Conservation (phyloP, 2,888 invertebrate species). For the Limulus polyphemus region DNA sequence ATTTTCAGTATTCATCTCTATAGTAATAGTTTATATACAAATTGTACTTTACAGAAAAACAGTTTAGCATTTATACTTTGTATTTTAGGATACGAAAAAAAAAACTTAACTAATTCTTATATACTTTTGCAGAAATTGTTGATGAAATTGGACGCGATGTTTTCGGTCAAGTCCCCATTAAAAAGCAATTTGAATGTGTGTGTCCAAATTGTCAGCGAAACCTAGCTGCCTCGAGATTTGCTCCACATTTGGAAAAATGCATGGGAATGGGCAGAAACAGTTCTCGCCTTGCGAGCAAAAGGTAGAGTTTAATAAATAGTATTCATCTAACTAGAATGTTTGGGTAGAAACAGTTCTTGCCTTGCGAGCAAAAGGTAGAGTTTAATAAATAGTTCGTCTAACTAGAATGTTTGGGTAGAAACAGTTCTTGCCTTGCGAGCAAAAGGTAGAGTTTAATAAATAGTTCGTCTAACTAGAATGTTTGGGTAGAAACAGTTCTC, state of each 20-base stretch:
- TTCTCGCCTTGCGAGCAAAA: slow-evolving; percentile 71
- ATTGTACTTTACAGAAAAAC: no score
- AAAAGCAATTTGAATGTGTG: slow-evolving; percentile 70
- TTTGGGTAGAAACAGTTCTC: no score
- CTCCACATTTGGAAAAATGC: slow-evolving; percentile 83
- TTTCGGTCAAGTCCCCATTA: slow-evolving; percentile 60
- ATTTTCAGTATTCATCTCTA: no score
- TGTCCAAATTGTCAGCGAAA: slow-evolving; percentile 71
- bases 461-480: no score
- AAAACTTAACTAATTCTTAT: background rate
- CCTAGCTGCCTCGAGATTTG: slow-evolving; percentile 71
- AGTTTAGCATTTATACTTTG: no score
- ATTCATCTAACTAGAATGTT: no score
- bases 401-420: no score
- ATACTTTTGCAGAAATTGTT: slow-evolving; percentile 39
- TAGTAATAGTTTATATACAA: no score
- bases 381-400: no score
- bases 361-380: slow-evolving; percentile 60
- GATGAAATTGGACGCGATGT: slow-evolving; percentile 67
- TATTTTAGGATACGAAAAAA: no score
- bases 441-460: no score
- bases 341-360: slow-evolving; percentile 78
- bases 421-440: no score
- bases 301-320: slow-evolving; percentile 31
- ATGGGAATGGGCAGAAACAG: slow-evolving; percentile 91